These are phyloP conservation scores for Diaprepes abbreviatus DNA, from an alignment of 2,888 invertebrate genomes.

Conservation along the genomic window DNA sequence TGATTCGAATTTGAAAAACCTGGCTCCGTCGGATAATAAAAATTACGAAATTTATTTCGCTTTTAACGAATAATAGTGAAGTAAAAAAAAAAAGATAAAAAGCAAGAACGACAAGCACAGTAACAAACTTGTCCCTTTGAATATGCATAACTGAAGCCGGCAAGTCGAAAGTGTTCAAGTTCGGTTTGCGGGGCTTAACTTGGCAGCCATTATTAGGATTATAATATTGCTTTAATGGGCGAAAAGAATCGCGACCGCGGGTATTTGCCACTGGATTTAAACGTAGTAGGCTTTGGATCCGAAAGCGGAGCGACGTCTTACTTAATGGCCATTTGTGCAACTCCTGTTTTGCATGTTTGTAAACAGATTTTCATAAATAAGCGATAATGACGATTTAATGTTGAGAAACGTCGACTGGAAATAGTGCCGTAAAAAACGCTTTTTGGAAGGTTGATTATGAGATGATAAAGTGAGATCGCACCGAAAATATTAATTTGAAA, in stretches of 20 bases:
- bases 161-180: conserved; percentile 54
- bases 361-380: conserved; percentile 48
- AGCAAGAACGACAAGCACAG: background rate
- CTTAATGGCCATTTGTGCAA: conserved; percentile 38
- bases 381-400: conserved; percentile 10
- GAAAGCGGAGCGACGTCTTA: conserved; percentile 37
- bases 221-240: conserved; percentile 68
- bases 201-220: conserved; percentile 68
- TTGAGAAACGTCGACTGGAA: background rate
- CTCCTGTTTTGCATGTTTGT: conserved; percentile 44
- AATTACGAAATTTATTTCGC: too few relatives aligned
- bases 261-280: conserved; percentile 43
- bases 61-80: too few relatives aligned
- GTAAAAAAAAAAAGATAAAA: background rate
- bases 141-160: conserved; percentile 49
- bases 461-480: too few relatives aligned
- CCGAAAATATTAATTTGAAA: too few relatives aligned
- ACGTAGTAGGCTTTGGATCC: conserved; percentile 40
- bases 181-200: conserved; percentile 53
- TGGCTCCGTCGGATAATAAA: too few relatives aligned
- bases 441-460: too few relatives aligned
- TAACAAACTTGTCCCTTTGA: conserved; percentile 43
- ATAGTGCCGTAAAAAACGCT: background rate
- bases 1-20: too few relatives aligned
- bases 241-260: conserved; percentile 56